Evolutionary conservation across 2,113 vertebrate species (phyloP).

Genomic region (Euleptes europaea): DNA sequence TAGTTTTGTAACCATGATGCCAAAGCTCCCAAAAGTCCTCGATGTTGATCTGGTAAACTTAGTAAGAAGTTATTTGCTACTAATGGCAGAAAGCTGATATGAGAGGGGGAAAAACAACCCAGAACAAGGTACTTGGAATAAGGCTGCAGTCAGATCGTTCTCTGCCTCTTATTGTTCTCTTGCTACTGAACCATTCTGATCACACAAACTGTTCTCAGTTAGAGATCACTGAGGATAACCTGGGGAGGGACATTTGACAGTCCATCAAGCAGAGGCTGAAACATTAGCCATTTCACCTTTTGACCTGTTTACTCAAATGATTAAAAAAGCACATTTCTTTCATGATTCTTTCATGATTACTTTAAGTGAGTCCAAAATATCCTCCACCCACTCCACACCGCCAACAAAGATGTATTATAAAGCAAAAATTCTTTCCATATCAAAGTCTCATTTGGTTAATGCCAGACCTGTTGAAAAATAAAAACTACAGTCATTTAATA

Average conservation of each 20-base stretch:
- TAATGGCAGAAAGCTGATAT: slow-evolving; percentile 1
- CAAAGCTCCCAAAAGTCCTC: neutral
- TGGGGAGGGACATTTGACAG: neutral
- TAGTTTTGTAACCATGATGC: neutral
- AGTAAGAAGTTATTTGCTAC: slow-evolving; percentile 19
- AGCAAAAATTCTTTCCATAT: slow-evolving; percentile 43
- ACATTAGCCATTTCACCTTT: slow-evolving; percentile 43
- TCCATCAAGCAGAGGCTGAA: slow-evolving; percentile 39
- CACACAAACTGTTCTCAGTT: slow-evolving; percentile 38
- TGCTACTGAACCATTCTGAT: slow-evolving; percentile 33
- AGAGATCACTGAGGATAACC: neutral
- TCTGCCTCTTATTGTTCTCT: neutral
- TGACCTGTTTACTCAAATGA: slow-evolving; percentile 29
- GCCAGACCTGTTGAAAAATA: slow-evolving; percentile 10
- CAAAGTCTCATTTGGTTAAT: slow-evolving; percentile 35
- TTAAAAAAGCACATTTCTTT: slow-evolving; percentile 37
- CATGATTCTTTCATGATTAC: slow-evolving; percentile 40
- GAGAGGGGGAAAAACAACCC: neutral
- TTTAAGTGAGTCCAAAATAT: slow-evolving; percentile 34
- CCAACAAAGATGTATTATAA: slow-evolving; percentile 52
- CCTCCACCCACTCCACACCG: neutral
- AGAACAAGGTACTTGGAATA: slow-evolving; percentile 13
- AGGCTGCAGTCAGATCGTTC: slow-evolving; percentile 13
- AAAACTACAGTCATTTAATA: slow-evolving; percentile 8
- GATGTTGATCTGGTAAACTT: neutral